phyloP scores from a whole-genome alignment of 2,888 invertebrate species.

The Diarsia dahlii region DNA sequence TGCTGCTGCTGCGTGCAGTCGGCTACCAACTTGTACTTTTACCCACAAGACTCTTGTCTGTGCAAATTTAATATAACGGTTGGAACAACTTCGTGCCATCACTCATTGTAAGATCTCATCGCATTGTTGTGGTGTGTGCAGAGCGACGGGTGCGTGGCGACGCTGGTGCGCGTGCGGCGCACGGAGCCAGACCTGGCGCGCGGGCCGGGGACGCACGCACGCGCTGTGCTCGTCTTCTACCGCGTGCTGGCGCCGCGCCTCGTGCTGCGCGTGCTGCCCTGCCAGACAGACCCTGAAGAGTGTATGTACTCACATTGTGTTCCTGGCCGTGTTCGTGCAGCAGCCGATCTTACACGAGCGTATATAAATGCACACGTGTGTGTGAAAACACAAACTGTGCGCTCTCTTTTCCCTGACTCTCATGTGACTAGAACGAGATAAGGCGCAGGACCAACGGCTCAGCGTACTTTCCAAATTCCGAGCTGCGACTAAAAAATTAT shows the following conservation, averaged over 20 bases:
- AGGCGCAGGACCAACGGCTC: background rate
- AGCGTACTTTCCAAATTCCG: background rate
- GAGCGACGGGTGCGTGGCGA: conserved; percentile 79
- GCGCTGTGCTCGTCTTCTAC: conserved; percentile 76
- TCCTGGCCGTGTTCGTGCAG: background rate
- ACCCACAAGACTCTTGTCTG: background rate
- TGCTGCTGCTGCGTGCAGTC: too few relatives aligned
- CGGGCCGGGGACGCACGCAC: conserved; percentile 64
- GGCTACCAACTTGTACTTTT: too few relatives aligned
- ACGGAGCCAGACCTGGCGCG: conserved; percentile 45
- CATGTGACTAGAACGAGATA: background rate
- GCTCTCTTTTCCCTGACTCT: background rate
- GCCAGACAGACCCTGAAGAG: conserved; percentile 41
- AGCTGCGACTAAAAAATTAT: background rate
- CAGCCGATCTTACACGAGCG: background rate
- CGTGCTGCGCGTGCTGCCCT: conserved; percentile 72
- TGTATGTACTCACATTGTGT: conserved; percentile 22
- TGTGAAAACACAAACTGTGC: too few relatives aligned
- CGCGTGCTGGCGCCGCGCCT: conserved; percentile 81
- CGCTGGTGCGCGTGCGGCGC: conserved; percentile 72
- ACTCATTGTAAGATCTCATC: background rate
- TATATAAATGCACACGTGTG: background rate
- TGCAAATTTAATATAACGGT: too few relatives aligned
- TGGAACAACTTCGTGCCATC: background rate
- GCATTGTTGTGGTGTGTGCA: conserved; percentile 47